Evolutionary conservation across 2,888 invertebrate genomes (phyloP).

Genomic region (Drosophila buzzatii): DNA sequence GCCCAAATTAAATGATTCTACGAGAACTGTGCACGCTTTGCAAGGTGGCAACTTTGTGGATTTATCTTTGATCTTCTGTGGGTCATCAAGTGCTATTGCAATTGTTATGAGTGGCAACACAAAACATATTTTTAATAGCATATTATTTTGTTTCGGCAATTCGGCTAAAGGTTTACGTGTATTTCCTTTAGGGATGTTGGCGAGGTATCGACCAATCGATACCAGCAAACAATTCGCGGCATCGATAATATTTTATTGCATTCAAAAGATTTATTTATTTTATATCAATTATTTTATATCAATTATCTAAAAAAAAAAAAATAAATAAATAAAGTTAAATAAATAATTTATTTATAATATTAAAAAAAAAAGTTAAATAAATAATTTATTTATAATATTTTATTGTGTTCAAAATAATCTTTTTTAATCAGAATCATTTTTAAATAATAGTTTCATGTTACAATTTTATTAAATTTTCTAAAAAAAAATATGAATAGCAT

Average conservation of each 20-base stretch:
- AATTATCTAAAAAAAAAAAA: too few species aligned
- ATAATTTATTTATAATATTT: too few species aligned
- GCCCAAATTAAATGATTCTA: conserved; percentile 92
- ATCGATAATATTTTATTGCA: conserved; percentile 1
- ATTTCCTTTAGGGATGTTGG: conserved; percentile 37
- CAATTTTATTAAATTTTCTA: too few species aligned
- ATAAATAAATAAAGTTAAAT: too few species aligned
- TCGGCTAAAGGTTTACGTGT: conserved; percentile 48
- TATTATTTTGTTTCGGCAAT: conserved; percentile 27
- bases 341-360: too few species aligned
- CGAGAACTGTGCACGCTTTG: conserved; percentile 90
- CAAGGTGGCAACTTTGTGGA: conserved; percentile 90
- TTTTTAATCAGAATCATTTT: too few species aligned
- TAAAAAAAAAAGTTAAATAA: too few species aligned
- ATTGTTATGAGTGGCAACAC: conserved; percentile 42
- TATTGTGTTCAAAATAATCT: too few species aligned
- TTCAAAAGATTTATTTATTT: not conserved
- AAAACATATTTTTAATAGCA: conserved; percentile 42
- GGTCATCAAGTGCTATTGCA: conserved; percentile 50
- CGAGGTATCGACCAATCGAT: conserved; percentile 2
- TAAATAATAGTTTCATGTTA: too few species aligned
- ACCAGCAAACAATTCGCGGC: not conserved
- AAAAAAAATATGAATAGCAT: too few species aligned
- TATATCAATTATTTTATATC: not conserved
- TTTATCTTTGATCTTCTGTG: conserved; percentile 74